Evolutionary conservation across 2,113 vertebrate species (phyloP), one percentile per base, ranked within the genome.

Genomic region (Struthidea cinerea): DNA sequence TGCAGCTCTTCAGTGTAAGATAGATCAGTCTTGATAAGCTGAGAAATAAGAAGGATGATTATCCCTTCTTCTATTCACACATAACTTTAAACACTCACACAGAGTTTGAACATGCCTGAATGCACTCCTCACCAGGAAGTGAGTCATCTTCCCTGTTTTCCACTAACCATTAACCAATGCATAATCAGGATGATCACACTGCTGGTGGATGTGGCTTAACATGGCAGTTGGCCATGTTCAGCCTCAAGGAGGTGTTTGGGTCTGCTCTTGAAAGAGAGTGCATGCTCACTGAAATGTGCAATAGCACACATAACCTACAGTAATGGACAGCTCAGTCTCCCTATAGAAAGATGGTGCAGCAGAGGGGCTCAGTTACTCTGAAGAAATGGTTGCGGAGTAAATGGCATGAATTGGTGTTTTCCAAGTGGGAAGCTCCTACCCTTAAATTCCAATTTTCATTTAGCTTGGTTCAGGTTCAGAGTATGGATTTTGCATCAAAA

Each of bases 261-360:
- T 55, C 33, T 2, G 2, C 9, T 55, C 14, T 46, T 46, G 46
- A 78, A 63, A 65, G 84, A 42, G 3, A n/a, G 13, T 10, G 24
- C 11, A 6, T 30, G 10, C 7, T 35, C 4, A 33, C 3, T 77
- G 26, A 70, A 57, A 49, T 42, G 26, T 1, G 28, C 13, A 56
- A 7, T 17, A 63, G 13, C 22, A n/a, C 16, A 52, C 4, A 26
- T 7, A 59, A 9, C 10, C 11, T 42, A 9, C 6, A 46, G 12
- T 17, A 68, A 41, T 2, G 60, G 44, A 11, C 24, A 35, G 14
- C 53, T 37, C 16, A 35, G 7, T 24, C 16, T 52, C 11, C 33
- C 47, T n/a, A 1, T 0, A 35, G 44, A 33, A 87, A 41, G 14
- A 33, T 10, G 17, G 3, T 2, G 6, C 6, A 39, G 22, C 17